Conservation (phyloP, 2,888 invertebrate species). For the Pinctada fucata region DNA sequence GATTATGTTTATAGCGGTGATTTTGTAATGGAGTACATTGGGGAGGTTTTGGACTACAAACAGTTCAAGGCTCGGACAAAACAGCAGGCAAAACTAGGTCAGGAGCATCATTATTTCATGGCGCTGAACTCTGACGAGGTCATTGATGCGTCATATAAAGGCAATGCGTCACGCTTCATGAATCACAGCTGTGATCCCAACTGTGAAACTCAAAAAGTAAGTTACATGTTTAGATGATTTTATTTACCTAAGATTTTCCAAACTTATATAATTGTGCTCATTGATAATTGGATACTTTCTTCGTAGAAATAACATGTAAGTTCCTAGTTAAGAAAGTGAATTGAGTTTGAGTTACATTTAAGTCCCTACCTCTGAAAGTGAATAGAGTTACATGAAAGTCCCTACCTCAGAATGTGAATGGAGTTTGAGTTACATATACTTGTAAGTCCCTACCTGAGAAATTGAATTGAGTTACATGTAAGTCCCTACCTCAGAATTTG, state of each 20-base stretch:
- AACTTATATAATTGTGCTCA: too few relatives aligned
- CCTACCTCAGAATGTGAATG: too few relatives aligned
- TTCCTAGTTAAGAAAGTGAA: too few relatives aligned
- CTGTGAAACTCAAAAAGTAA: slow-evolving; percentile 95
- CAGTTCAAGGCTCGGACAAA: slow-evolving; percentile 93
- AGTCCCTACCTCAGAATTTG: not conserved
- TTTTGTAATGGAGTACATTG: slow-evolving; percentile 99
- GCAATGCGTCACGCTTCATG: slow-evolving; percentile 97
- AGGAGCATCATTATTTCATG: slow-evolving; percentile 98
- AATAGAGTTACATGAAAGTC: too few relatives aligned
- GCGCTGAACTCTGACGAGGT: slow-evolving; percentile 93
- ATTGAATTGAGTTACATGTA: too few relatives aligned
- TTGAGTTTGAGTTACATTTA: too few relatives aligned
- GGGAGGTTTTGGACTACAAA: slow-evolving; percentile 95
- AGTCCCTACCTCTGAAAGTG: too few relatives aligned
- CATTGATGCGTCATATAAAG: slow-evolving; percentile 97
- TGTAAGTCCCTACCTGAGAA: too few relatives aligned
- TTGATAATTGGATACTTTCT: too few relatives aligned
- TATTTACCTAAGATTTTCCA: too few relatives aligned
- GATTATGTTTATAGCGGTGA: slow-evolving; percentile 83
- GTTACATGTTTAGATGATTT: not conserved
- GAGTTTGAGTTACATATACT: too few relatives aligned
- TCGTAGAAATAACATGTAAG: too few relatives aligned
- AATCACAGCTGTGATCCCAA: slow-evolving; percentile 99
- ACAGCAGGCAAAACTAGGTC: slow-evolving; percentile 92